Percentiles rank a stretch among this genome's conserved stretches.
phyloP scores from a whole-genome alignment of 2,888 invertebrate species.

The Crocallis elinguaria region DNA sequence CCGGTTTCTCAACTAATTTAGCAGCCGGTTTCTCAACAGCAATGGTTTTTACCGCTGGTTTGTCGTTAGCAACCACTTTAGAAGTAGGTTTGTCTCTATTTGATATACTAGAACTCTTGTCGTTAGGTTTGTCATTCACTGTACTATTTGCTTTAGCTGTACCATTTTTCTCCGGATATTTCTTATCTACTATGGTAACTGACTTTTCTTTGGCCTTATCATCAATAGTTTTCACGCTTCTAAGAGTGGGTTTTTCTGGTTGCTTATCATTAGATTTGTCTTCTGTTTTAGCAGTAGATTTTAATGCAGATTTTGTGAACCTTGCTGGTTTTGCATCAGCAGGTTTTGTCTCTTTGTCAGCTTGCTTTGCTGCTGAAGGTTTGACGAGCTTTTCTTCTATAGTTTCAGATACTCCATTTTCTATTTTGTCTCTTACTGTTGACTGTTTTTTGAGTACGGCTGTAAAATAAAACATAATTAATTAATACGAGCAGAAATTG shows the following conservation, averaged over 20 bases:
- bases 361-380: conserved; percentile 71
- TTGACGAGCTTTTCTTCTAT: conserved; percentile 74
- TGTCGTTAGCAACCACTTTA: conserved; percentile 46
- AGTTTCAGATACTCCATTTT: conserved; percentile 68
- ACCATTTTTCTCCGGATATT: conserved; percentile 59
- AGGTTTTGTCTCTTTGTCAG: conserved; percentile 60
- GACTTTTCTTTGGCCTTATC: conserved; percentile 76
- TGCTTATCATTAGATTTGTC: conserved; percentile 59
- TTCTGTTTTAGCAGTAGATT: conserved; percentile 45
- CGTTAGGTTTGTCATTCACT: conserved; percentile 49
- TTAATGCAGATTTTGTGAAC: conserved; percentile 64
- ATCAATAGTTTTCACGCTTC: conserved; percentile 73
- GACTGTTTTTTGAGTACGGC: conserved; percentile 76
- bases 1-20: conserved; percentile 44
- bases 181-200: conserved; percentile 73
- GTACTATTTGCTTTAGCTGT: conserved; percentile 51
- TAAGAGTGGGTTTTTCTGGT: conserved; percentile 64
- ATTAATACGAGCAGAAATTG: background rate
- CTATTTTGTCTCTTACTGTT: conserved; percentile 72
- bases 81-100: conserved; percentile 47
- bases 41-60: conserved; percentile 39
- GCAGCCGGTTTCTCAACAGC: conserved; percentile 40
- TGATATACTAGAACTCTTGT: conserved; percentile 39
- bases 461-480: conserved; percentile 51
- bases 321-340: conserved; percentile 71